Conservation (phyloP, 2,113 vertebrate species). For the Mirounga angustirostris region DNA sequence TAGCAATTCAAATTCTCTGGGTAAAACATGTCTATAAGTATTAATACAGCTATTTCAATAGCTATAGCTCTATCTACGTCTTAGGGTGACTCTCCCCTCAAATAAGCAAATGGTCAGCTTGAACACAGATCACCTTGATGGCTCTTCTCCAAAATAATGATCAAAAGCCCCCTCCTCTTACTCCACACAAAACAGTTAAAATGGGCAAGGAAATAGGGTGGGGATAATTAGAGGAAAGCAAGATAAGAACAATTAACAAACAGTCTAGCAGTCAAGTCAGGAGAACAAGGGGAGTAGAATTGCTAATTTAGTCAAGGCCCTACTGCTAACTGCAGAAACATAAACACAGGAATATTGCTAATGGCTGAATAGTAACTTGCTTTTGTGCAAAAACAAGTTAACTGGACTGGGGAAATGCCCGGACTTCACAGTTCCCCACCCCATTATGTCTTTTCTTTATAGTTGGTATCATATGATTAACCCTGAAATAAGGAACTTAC, state of each 20-base stretch:
- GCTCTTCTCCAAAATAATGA: not conserved
- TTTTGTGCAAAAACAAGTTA: not conserved
- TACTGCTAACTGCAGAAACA: fast-evolving
- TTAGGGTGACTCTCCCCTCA: not conserved
- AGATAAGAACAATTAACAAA: not conserved
- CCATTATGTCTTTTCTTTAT: not conserved
- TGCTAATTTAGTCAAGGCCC: not conserved
- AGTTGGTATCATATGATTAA: not conserved
- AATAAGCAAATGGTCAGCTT: not conserved
- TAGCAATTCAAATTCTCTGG: not conserved
- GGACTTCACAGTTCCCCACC: not conserved
- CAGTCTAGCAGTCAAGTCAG: not conserved
- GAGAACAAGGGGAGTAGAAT: fast-evolving
- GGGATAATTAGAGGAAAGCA: fast-evolving
- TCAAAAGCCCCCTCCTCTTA: not conserved
- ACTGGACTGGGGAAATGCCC: not conserved
- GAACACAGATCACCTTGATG: not conserved
- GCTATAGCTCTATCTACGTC: not conserved
- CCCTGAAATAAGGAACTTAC: not conserved
- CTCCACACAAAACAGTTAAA: not conserved
- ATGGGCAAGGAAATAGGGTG: not conserved
- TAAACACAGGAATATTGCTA: not conserved
- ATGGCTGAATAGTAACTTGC: not conserved
- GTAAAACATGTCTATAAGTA: not conserved
- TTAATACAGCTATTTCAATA: not conserved